Evolutionary conservation across 2,888 invertebrate species (phyloP).

Genomic region (Hylaea fasciaria): DNA sequence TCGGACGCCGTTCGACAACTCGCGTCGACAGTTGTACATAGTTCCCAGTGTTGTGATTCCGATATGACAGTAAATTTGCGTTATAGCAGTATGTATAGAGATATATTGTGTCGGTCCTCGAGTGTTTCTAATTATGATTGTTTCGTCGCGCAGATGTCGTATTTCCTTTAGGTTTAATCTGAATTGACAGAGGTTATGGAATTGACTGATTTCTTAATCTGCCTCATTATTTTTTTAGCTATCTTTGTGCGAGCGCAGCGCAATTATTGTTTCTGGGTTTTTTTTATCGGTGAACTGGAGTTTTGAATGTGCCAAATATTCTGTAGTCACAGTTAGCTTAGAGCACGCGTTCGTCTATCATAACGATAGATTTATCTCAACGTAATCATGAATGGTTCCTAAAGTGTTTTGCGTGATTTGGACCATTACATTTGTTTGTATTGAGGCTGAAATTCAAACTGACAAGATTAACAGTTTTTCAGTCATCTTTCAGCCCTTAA

Average conservation of each 20-base stretch:
- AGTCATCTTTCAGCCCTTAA: not conserved
- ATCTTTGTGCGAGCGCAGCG: conserved; percentile 45
- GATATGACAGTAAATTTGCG: conserved; percentile 57
- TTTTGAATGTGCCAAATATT: conserved; percentile 80
- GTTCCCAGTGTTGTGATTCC: conserved; percentile 76
- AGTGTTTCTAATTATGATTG: conserved; percentile 45
- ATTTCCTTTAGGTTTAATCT: conserved; percentile 54
- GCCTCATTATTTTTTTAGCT: conserved; percentile 62
- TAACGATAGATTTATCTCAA: conserved; percentile 5
- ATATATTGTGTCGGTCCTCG: conserved; percentile 43
- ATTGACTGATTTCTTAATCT: conserved; percentile 69
- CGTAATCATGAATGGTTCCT: conserved; percentile 21
- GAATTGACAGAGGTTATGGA: conserved; percentile 56
- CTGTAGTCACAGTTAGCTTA: conserved; percentile 68
- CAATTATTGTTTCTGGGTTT: conserved; percentile 29
- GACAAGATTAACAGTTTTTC: not conserved
- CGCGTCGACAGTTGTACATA: conserved; percentile 62
- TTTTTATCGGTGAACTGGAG: conserved; percentile 33
- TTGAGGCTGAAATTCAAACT: conserved; percentile 10
- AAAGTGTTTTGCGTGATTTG: conserved; percentile 10
- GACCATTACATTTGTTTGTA: not conserved
- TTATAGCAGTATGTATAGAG: conserved; percentile 37
- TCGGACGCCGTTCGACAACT: conserved; percentile 47
- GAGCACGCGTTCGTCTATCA: conserved; percentile 39
- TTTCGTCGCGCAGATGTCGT: conserved; percentile 22